Base-by-base conservation (phyloP, 2,797 vertebrate species). In the Onychomys arenicola region DNA sequence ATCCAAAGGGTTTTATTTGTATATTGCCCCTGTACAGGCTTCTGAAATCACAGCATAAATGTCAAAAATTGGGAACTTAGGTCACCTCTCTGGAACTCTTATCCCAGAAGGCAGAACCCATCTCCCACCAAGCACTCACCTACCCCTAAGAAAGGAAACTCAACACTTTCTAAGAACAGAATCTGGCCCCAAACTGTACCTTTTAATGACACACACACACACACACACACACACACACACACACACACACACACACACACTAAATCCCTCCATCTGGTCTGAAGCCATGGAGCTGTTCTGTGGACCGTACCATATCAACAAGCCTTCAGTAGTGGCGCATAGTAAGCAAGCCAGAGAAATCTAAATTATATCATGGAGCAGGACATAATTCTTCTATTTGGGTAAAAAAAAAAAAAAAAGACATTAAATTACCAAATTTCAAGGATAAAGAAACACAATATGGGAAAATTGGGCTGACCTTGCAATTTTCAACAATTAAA, bases 381-480 rank as follows among this genome's bases (percentile, higher is more conserved):
- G 34, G 55, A 37, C 21, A 37, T 67, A 80, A 89, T 14, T 23
- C 43, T 85, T 85, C 86, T 67, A 29, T 71, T 95, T 85, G 8
- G 55, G 21, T n/a, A 19, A 34, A 17, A 34, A 67, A 19, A 73
- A 19, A 73, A 89, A 86, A 82, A 3, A 34, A 59, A 80, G 40
- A 67, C 14, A 61, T 43, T 61, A 85, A 57, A 59, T 90, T 73
- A 80, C 4, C 89, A 63, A 93, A 92, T 73, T 81, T 96, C 61
- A 63, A 87, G 61, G 49, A 84, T 91, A 89, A 93, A 93, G 55
- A 95, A 90, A 57, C 55, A 55, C 59, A 77, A 17, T 6, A 37
- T 57, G 67, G 40, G 55, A 52, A 93, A 96, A 93, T 69, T 63
- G 93, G 80, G 17, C 13, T 76, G n/a, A n/a, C 6, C 75, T 87